A percentile compares a stretch with the other conserved stretches of the same genome.
These are phyloP conservation scores for Xylocopa sonorina DNA, from an alignment of 1,140 invertebrate species.

Conservation along the genomic window DNA sequence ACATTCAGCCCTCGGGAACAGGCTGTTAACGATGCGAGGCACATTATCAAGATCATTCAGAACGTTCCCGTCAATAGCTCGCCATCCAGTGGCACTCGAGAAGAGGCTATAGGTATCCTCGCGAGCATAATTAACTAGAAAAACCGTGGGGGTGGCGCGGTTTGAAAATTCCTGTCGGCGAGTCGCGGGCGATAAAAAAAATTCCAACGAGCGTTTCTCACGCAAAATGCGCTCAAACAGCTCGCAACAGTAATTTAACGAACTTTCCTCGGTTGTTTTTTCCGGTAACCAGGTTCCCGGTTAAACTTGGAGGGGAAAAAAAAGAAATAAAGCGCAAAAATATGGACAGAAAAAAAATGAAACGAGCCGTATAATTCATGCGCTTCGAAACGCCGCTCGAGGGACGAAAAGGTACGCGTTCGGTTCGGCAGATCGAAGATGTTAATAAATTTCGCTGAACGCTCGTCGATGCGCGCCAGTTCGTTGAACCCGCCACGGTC, in stretches of 20 bases:
- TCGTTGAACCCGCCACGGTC: constrained; percentile 24
- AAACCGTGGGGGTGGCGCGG: background rate
- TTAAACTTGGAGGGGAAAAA: no score
- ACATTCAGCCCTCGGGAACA: background rate
- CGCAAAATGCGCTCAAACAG: background rate
- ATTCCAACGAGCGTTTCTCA: background rate
- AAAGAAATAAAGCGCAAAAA: no score
- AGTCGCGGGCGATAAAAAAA: background rate
- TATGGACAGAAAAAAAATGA: background rate
- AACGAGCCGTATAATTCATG: no score
- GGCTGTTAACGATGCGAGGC: background rate
- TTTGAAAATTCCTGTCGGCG: background rate
- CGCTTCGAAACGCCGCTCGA: background rate
- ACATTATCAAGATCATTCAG: background rate
- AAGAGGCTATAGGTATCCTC: background rate
- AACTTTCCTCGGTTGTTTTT: background rate
- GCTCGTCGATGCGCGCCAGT: background rate
- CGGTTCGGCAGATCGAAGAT: background rate
- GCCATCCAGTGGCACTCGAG: background rate
- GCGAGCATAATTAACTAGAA: background rate
- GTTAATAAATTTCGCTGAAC: constrained; percentile 7
- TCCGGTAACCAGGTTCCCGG: background rate
- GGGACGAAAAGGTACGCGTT: background rate
- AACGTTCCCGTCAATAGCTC: background rate
- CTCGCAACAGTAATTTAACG: background rate